Base-by-base conservation (phyloP, 1,140 invertebrate species). In the Anastrepha obliqua region DNA sequence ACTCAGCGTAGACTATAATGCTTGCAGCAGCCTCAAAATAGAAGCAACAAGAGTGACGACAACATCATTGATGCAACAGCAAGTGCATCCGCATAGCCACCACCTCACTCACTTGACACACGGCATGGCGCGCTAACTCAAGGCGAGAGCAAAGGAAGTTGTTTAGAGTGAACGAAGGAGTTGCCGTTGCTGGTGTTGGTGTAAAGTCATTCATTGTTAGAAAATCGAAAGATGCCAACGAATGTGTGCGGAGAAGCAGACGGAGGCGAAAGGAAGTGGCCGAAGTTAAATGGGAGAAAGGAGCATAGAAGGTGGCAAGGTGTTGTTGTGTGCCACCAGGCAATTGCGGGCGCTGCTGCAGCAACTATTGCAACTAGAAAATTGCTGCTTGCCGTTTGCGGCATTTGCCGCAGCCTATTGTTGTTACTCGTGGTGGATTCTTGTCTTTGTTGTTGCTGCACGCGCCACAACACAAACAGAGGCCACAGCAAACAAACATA, bases 131-230 rank as follows among this genome's bases (percentile, higher is more conserved):
- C 51, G n/a, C 60, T 62, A 5, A 47, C 70, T 42, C 1, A 44
- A 20, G 44, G 74, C 47, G n/a, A 20, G n/a, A 55, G 74, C n/a
- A 5, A 9, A 74, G 74, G 74, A 51, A 20, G 47, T 11, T 55
- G 47, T 47, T 20, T 55, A 1, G 17, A 55, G 47, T 55, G n/a
- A 81, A 81, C 44, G 74, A 58, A 81, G 74, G 74, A 58, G 47
- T 81, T 55, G n/a, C 42, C 7, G 70, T 17, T 74, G 42, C 47
- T 44, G 44, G 15, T 8, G 70, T 17, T n/a, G 70, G 44, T 42
- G 70, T 74, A 55, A 55, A 81, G 8, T 81, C 74, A 81, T 81
- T 81, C 74, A 81, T 81, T 81, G 74, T 81, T 81, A 81, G 74
- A 81, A 81, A 81, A 58, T 9, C 74, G 74, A 81, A 51, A 55